A percentile compares a stretch with the other conserved stretches of the same genome.
phyloP scores from a whole-genome alignment of 30 jellyfish, hydroid and myxozoan species.

The Clytia hemisphaerica region DNA sequence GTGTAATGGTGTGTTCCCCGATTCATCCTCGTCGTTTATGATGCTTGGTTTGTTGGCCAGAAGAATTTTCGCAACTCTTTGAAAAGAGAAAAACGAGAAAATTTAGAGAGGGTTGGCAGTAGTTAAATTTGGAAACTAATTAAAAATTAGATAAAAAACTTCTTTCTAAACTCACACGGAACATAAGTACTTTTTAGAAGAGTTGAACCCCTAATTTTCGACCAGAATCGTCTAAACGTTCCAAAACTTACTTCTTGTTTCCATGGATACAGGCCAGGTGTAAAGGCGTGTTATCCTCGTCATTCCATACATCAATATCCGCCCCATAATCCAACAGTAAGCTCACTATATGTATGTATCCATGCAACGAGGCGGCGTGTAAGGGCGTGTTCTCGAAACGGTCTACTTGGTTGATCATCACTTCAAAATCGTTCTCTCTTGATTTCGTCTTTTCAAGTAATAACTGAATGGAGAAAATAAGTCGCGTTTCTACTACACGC shows the following conservation, averaged over 20 bases:
- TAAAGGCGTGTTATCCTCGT: conserved; percentile 39
- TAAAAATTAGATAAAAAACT: too few relatives aligned
- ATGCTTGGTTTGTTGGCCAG: conserved; percentile 44
- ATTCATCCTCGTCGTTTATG: conserved; percentile 59
- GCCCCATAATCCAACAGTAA: conserved; percentile 35
- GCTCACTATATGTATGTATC: conserved; percentile 39
- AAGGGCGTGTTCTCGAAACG: conserved; percentile 65
- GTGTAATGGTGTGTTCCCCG: conserved; percentile 68
- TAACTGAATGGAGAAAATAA: too few relatives aligned
- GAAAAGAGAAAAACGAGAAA: background rate
- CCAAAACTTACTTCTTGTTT: conserved; percentile 25
- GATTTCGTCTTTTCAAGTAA: too few relatives aligned
- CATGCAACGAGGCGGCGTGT: conserved; percentile 56
- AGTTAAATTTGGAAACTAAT: too few relatives aligned
- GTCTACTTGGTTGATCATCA: conserved; percentile 23
- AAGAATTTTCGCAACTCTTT: conserved; percentile 44
- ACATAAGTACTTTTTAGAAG: too few relatives aligned
- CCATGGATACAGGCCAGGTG: conserved; percentile 41
- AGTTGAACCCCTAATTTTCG: too few relatives aligned
- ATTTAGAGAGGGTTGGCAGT: too few relatives aligned
- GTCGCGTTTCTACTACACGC: too few relatives aligned
- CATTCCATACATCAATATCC: conserved; percentile 32
- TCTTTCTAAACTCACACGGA: too few relatives aligned
- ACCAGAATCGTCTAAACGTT: too few relatives aligned
- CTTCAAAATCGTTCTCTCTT: background rate